Conservation (phyloP, 1,140 invertebrate genomes). For the Magallana ariakensis region DNA sequence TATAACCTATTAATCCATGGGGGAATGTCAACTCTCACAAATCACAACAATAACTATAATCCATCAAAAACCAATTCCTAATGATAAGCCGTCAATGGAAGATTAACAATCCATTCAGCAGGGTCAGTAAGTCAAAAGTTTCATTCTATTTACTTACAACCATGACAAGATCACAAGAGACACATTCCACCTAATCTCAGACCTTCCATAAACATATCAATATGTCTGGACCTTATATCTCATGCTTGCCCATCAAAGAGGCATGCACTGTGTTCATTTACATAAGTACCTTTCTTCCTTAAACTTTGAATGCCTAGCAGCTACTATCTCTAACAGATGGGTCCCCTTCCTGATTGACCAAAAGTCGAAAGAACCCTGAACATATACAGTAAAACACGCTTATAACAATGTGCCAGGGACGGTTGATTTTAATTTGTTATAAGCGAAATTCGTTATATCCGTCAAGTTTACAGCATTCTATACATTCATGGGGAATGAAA, state of each 20-base stretch:
- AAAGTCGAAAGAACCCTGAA: background rate
- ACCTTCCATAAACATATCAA: slow-evolving; percentile 3
- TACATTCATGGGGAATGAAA: too few relatives aligned
- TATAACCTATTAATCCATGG: background rate
- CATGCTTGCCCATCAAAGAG: background rate
- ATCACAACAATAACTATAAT: slow-evolving; percentile 8
- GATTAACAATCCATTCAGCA: slow-evolving; percentile 1
- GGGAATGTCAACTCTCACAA: background rate
- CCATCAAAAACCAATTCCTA: background rate
- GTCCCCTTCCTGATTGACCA: background rate
- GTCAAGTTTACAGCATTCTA: too few relatives aligned
- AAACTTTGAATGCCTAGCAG: background rate
- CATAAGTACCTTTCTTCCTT: background rate
- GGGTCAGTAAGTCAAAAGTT: background rate
- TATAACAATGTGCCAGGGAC: too few relatives aligned
- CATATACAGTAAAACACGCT: background rate
- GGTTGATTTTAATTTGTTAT: too few relatives aligned
- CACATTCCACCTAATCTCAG: background rate
- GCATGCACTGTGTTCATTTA: background rate
- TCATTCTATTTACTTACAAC: slow-evolving; percentile 1
- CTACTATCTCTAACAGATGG: too few relatives aligned
- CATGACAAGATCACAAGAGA: background rate
- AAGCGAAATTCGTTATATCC: too few relatives aligned
- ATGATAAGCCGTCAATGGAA: slow-evolving; percentile 17
- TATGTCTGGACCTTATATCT: background rate